Evolutionary conservation across 2,797 vertebrate genomes (phyloP).

Genomic region (Phrynocephalus vlangalii): DNA sequence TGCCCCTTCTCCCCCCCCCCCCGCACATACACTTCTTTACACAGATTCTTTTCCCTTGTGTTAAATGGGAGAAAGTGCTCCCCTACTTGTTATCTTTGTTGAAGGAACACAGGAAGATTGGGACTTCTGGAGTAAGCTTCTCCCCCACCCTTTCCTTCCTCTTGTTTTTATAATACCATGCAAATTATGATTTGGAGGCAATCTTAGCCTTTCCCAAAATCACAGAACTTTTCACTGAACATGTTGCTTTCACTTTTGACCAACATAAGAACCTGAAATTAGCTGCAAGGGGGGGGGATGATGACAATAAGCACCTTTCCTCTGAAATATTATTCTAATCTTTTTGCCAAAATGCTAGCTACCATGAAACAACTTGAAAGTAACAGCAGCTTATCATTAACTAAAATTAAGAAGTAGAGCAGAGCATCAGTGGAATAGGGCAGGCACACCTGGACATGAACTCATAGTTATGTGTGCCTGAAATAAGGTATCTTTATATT

Average conservation of each 20-base stretch:
- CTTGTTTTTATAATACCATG: neutral
- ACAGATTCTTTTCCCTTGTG: neutral
- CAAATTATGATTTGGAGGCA: neutral
- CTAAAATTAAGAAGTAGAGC: neutral
- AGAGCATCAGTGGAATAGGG: neutral
- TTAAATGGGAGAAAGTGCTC: neutral
- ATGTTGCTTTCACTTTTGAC: neutral
- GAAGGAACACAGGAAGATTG: neutral
- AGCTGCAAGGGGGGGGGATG: neutral
- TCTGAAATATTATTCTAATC: neutral
- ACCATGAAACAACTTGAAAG: neutral
- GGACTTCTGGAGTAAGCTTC: neutral
- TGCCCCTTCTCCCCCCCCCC: too few species aligned
- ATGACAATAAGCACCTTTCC: neutral
- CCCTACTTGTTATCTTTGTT: neutral
- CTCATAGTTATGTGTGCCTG: neutral
- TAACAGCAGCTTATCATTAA: neutral
- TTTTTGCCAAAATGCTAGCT: neutral
- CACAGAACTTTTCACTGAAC: neutral
- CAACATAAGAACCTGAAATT: neutral
- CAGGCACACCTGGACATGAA: neutral
- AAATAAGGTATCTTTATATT: conserved; percentile 10
- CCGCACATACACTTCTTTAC: neutral
- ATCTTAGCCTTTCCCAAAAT: neutral
- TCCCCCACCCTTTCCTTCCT: neutral